phyloP scores from a whole-genome alignment of 2,888 invertebrate species.

The Agriopis marginaria region DNA sequence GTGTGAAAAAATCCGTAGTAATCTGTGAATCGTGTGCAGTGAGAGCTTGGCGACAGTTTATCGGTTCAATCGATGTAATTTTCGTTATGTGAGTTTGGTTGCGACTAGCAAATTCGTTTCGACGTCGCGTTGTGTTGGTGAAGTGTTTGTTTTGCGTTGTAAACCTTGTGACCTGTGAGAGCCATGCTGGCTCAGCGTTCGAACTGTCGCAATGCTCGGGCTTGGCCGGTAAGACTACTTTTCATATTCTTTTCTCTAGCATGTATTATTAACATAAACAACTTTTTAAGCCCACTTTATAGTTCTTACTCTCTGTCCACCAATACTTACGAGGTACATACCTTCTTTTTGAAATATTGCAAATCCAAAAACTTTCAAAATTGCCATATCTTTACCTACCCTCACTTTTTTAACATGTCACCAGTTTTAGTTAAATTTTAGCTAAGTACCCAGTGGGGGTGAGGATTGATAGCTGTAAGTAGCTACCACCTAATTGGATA shows the following conservation, averaged over 20 bases:
- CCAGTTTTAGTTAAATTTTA: too few relatives aligned
- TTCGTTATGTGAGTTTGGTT: slow-evolving; percentile 59
- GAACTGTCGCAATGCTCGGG: slow-evolving; percentile 49
- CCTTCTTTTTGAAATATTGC: too few relatives aligned
- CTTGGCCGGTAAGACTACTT: slow-evolving; percentile 56
- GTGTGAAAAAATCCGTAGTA: slow-evolving; percentile 65
- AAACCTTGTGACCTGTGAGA: slow-evolving; percentile 46
- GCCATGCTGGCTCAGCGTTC: slow-evolving; percentile 64
- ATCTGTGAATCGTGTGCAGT: slow-evolving; percentile 53
- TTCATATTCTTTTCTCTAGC: slow-evolving; percentile 21
- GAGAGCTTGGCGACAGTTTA: slow-evolving; percentile 46
- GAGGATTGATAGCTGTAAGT: too few relatives aligned
- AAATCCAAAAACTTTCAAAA: too few relatives aligned
- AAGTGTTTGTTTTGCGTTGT: slow-evolving; percentile 52
- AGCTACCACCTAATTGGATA: too few relatives aligned
- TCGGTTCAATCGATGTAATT: slow-evolving; percentile 53
- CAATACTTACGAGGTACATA: too few relatives aligned
- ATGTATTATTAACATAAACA: too few relatives aligned
- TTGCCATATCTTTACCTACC: too few relatives aligned
- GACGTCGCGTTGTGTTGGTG: slow-evolving; percentile 56
- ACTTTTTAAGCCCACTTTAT: too few relatives aligned
- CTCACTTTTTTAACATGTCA: too few relatives aligned
- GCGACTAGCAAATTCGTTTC: slow-evolving; percentile 41
- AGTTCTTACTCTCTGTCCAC: too few relatives aligned
- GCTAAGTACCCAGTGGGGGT: too few relatives aligned